Evolutionary conservation across 2,797 vertebrate species (phyloP).

Genomic region (Selene dorsalis): DNA sequence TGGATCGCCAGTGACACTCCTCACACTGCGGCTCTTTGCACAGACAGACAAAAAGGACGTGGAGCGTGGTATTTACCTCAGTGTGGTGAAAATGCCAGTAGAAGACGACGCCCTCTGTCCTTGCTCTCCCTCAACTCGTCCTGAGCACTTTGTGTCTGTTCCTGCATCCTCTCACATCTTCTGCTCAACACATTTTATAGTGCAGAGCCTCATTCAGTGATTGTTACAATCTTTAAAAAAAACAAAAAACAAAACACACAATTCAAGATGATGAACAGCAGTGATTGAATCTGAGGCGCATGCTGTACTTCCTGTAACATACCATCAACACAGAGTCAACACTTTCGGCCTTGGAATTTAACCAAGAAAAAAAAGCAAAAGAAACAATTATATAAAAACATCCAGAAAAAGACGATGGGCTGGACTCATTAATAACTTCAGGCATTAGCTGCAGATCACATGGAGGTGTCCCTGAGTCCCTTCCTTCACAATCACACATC

Average conservation of each 20-base stretch:
- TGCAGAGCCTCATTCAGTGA: not conserved
- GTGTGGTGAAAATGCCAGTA: conserved; percentile 11
- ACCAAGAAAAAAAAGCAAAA: not conserved
- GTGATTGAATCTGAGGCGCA: not conserved
- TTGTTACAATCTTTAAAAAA: not conserved
- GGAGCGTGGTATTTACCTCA: conserved; percentile 28
- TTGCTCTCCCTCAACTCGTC: not conserved
- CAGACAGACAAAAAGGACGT: not conserved
- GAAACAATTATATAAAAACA: not conserved
- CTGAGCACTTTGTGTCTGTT: not conserved
- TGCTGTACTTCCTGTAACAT: not conserved
- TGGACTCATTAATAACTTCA: not conserved
- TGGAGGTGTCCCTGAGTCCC: not conserved
- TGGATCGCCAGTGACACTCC: conserved; percentile 28
- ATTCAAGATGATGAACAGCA: not conserved
- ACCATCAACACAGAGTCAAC: not conserved
- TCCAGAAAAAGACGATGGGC: not conserved
- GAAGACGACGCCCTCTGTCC: conserved; percentile 4
- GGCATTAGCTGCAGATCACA: not conserved
- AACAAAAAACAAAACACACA: too few species aligned
- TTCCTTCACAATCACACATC: not conserved
- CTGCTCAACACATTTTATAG: not conserved
- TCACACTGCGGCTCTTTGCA: conserved; percentile 17
- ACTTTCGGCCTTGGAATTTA: not conserved
- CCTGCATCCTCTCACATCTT: not conserved